Percentiles rank a stretch among this genome's conserved stretches.
Evolutionary conservation across 2,113 vertebrate species (phyloP).

Genomic region (Podarcis raffonei): DNA sequence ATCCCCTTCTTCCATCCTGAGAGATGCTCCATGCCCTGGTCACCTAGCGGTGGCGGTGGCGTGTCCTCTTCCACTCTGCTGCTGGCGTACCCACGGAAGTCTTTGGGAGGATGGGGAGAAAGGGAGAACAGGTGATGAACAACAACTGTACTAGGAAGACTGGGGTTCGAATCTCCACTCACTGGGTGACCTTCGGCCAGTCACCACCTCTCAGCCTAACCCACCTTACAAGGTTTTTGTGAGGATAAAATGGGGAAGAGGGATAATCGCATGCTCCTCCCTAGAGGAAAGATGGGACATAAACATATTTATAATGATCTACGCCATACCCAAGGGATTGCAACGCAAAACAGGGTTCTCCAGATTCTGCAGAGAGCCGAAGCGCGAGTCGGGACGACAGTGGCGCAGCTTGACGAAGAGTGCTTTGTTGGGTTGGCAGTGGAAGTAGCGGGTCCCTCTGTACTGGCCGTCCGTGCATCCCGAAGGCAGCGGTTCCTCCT

Average conservation of each 20-base stretch:
- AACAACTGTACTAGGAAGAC: no score
- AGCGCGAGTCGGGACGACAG: conserved; percentile 83
- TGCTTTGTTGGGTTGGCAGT: conserved; percentile 80
- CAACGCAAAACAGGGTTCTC: conserved; percentile 83
- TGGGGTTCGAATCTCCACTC: no score
- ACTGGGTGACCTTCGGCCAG: no score
- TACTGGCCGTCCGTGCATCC: conserved; percentile 82
- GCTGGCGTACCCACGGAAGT: conserved; percentile 82
- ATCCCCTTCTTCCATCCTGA: conserved; percentile 85
- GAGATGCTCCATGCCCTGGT: conserved; percentile 70
- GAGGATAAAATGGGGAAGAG: no score
- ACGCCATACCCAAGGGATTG: conserved; percentile 80
- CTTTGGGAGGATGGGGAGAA: conserved; percentile 47
- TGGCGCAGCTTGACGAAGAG: conserved; percentile 81
- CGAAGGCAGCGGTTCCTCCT: conserved; percentile 81
- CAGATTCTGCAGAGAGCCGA: conserved; percentile 73
- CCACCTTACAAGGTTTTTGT: no score
- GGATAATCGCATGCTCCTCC: no score
- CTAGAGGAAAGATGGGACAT: no score
- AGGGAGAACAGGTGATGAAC: neutral
- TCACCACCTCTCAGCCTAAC: no score
- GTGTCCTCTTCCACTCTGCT: conserved; percentile 81
- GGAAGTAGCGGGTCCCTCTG: conserved; percentile 77
- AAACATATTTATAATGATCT: neutral
- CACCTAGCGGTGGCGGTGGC: conserved; percentile 69